These are phyloP conservation scores for Drosophila kuntzei DNA, from an alignment of 2,888 invertebrate genomes.

Conservation along the genomic window DNA sequence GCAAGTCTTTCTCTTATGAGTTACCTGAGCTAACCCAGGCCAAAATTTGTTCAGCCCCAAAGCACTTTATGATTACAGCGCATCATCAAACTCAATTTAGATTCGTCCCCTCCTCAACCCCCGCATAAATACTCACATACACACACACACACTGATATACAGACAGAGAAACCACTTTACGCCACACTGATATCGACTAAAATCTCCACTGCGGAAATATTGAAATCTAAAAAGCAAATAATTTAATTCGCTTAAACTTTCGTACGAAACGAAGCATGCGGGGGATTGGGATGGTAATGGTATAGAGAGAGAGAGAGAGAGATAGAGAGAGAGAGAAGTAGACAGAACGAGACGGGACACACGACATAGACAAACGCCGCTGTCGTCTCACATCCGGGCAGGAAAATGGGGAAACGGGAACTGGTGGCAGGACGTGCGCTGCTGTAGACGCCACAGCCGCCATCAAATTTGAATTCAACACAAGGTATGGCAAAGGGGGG, in stretches of 20 bases:
- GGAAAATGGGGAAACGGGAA: slow-evolving; percentile 16
- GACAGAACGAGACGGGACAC: slow-evolving; percentile 34
- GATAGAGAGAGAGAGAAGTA: slow-evolving; percentile 7
- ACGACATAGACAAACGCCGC: slow-evolving; percentile 71
- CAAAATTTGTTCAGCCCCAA: slow-evolving; percentile 54
- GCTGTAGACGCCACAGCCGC: slow-evolving; percentile 61
- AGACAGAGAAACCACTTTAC: slow-evolving; percentile 47
- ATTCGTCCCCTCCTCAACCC: slow-evolving; percentile 14
- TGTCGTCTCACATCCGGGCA: slow-evolving; percentile 72
- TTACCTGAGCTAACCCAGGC: slow-evolving; percentile 44
- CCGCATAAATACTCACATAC: slow-evolving; percentile 13
- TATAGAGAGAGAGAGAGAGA: neutral
- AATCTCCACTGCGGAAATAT: slow-evolving; percentile 80
- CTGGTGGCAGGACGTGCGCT: slow-evolving; percentile 54
- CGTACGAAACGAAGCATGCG: slow-evolving; percentile 22
- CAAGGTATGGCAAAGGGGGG: slow-evolving; percentile 11
- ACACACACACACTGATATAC: slow-evolving; percentile 4
- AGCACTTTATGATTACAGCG: slow-evolving; percentile 79
- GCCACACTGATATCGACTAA: slow-evolving; percentile 69
- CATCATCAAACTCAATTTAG: slow-evolving; percentile 79
- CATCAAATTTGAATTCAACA: slow-evolving; percentile 77
- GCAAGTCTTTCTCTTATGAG: slow-evolving; percentile 20
- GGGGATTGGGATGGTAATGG: neutral
- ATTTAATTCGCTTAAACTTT: slow-evolving; percentile 81
- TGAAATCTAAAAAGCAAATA: slow-evolving; percentile 83